A percentile compares a stretch with the other conserved stretches of the same genome.
Evolutionary conservation across 1,140 invertebrate genomes (phyloP).

Genomic region (Lordiphosa stackelbergi): DNA sequence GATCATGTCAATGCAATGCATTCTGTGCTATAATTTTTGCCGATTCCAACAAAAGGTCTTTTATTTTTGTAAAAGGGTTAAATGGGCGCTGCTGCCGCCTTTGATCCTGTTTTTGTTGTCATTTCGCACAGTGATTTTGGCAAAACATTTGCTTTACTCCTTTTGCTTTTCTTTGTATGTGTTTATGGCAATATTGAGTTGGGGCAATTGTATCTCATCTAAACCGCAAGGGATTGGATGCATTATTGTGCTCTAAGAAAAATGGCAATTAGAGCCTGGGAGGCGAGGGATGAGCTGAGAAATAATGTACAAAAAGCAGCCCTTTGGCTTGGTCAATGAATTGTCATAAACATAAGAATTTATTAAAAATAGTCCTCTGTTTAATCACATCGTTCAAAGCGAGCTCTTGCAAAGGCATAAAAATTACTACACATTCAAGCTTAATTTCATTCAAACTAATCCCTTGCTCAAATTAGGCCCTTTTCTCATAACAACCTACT

Average conservation of each 20-base stretch:
- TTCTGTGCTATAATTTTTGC: slow-evolving; percentile 29
- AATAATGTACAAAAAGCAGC: too few species aligned
- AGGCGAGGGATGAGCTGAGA: too few species aligned
- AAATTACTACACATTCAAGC: too few species aligned
- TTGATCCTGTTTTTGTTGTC: slow-evolving; percentile 39
- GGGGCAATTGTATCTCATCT: slow-evolving; percentile 25
- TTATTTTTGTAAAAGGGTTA: slow-evolving; percentile 52
- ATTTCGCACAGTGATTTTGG: slow-evolving; percentile 41
- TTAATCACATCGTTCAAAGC: too few species aligned
- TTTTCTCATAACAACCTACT: not conserved
- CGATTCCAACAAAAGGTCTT: slow-evolving; percentile 43
- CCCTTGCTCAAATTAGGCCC: not conserved
- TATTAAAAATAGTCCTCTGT: too few species aligned
- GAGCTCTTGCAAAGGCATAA: too few species aligned
- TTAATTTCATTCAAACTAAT: too few species aligned
- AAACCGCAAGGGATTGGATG: slow-evolving; percentile 31
- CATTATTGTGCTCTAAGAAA: slow-evolving; percentile 12
- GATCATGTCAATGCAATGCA: slow-evolving; percentile 57
- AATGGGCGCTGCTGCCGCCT: slow-evolving; percentile 32
- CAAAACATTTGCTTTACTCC: slow-evolving; percentile 19
- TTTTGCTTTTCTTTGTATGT: slow-evolving; percentile 28
- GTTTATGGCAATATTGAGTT: slow-evolving; percentile 48
- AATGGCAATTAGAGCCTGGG: not conserved
- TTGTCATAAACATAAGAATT: too few species aligned
- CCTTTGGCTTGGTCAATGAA: too few species aligned